Evolutionary conservation across 2,888 invertebrate genomes (phyloP).

Genomic region (Oscheius sp.): DNA sequence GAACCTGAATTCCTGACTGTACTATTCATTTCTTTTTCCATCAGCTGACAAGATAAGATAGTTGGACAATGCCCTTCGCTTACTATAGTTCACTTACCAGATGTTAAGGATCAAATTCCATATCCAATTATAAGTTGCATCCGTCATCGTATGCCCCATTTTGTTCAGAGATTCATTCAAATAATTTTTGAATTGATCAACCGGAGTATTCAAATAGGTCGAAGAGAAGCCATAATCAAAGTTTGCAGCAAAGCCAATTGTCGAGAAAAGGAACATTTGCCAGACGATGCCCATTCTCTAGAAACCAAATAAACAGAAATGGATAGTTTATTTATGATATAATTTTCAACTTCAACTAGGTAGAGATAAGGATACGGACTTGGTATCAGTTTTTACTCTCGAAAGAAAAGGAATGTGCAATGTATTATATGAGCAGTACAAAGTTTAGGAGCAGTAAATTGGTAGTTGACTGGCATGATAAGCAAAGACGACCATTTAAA

Average conservation of each 20-base stretch:
- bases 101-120: slow-evolving; percentile 62
- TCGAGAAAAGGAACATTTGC: slow-evolving; percentile 39
- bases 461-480: too few relatives aligned
- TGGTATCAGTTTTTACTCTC: too few relatives aligned
- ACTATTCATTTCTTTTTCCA: background rate
- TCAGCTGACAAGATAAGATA: slow-evolving; percentile 27
- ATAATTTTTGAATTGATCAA: slow-evolving; percentile 51
- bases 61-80: background rate
- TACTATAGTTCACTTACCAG: slow-evolving; percentile 38
- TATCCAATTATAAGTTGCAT: slow-evolving; percentile 41
- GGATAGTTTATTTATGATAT: too few relatives aligned
- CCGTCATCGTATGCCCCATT: slow-evolving; percentile 39
- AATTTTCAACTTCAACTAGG: too few relatives aligned
- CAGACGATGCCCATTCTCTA: slow-evolving; percentile 1
- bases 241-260: slow-evolving; percentile 52
- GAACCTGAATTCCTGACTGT: slow-evolving; percentile 41
- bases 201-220: slow-evolving; percentile 60
- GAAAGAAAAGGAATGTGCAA: too few relatives aligned
- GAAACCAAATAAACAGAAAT: too few relatives aligned
- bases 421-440: too few relatives aligned
- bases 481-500: too few relatives aligned
- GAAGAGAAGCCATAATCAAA: slow-evolving; percentile 62
- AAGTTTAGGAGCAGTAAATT: too few relatives aligned
- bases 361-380: too few relatives aligned
- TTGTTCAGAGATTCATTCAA: slow-evolving; percentile 39